Base-by-base conservation (phyloP, 2,888 invertebrate species). In the Imbricaverruca yamaguchii region DNA sequence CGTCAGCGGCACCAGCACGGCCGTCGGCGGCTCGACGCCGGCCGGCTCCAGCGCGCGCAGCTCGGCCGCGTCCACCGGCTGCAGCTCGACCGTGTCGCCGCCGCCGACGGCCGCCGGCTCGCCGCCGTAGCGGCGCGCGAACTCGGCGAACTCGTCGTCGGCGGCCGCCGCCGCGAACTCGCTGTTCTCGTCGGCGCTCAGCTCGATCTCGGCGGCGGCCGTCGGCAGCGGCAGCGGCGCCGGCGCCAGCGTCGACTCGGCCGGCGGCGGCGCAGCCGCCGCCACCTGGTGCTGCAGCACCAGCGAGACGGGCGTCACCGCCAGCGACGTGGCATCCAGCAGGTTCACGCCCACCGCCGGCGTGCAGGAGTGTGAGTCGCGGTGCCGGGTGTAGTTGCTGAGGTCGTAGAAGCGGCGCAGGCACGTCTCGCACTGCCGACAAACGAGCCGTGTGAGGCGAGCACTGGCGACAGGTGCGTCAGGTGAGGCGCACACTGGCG, bases 31-130 rank as follows among this genome's bases (percentile, higher is more conserved):
- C 12, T 10, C 55, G 21, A 15, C 53, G 8, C 10, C 10, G 8
- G 79, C 79, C 6, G 79, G 23, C 79, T 79, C 79, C 79, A 79
- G 57, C 23, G 79, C 59, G 56, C 23, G 79, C 79, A 79, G 79
- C 79, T 79, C 79, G 13, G 15, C 79, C 12, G 79, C 79, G 57
- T 79, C 59, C 57, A 79, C 79, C 23, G 79, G 79, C 79, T 79
- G 79, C 57, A 79, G 59, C 79, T 79, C 79, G 23, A 79, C 79
- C 9, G n/a, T n/a, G 25, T 79, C 79, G n/a, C 79, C 79, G 74
- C 39, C 74, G 74, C 53, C 53, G 18, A 13, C 74, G 13, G 57
- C 56, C 78, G 23, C 65, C 65, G 57, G 25, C 79, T 8, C 79
- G 25, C 23, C 59, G 79, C 57, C 79, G 79, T 79, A 79, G 25